Evolutionary conservation across 2,888 invertebrate species (phyloP).

Genomic region (Nemotelus pantherinus): DNA sequence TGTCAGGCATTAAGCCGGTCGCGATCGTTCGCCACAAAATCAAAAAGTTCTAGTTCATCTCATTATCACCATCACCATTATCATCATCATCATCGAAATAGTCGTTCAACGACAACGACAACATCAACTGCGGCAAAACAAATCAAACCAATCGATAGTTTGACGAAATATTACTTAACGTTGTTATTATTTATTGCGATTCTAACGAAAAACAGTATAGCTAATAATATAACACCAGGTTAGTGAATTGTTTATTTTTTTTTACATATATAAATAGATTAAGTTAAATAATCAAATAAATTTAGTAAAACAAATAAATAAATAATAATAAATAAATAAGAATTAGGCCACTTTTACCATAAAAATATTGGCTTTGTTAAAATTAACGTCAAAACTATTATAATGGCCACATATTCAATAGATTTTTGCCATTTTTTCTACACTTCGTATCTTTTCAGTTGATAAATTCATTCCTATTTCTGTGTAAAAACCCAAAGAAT

Average conservation of each 20-base stretch:
- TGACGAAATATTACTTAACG: constrained; percentile 55
- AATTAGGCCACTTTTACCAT: no score
- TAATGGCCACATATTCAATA: no score
- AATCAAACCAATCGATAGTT: constrained; percentile 37
- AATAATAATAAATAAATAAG: no score
- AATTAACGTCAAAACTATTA: no score
- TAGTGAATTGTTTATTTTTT: constrained; percentile 51
- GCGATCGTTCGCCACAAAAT: constrained; percentile 65
- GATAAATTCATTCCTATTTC: no score
- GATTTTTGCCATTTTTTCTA: no score
- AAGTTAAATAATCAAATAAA: no score
- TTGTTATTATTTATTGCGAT: constrained; percentile 59
- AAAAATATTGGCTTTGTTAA: no score
- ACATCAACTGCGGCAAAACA: constrained; percentile 40
- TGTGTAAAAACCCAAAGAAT: no score
- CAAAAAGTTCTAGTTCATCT: not conserved
- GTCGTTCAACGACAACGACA: not conserved
- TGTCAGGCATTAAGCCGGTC: constrained; percentile 71
- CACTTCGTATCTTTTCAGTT: no score
- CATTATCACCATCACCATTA: not conserved
- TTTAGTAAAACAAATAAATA: no score
- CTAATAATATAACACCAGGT: constrained; percentile 64
- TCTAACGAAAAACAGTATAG: constrained; percentile 60
- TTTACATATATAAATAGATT: no score
- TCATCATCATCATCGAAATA: constrained; percentile 42